Evolutionary conservation across 2,888 invertebrate genomes (phyloP).

Genomic region (Blastobasis lacticolella): DNA sequence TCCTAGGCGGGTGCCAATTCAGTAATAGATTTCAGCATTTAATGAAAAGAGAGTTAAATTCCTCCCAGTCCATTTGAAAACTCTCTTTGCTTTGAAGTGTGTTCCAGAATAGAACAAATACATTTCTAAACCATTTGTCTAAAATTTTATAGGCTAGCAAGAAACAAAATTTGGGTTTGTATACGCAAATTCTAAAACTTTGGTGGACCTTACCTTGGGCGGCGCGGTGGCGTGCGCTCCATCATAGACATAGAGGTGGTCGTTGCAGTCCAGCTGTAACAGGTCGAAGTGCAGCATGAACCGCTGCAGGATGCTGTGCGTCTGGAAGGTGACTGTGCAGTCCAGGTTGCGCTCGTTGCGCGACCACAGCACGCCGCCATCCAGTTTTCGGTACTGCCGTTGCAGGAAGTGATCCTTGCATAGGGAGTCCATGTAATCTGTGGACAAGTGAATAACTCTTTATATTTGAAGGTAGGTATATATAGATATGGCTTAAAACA

Average conservation of each 20-base stretch:
- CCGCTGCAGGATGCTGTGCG: conserved; percentile 93
- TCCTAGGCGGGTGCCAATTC: no score
- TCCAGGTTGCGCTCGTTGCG: conserved; percentile 93
- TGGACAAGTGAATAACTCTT: not conserved
- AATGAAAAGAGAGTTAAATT: no score
- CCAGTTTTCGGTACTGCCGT: conserved; percentile 91
- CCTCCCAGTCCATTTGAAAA: no score
- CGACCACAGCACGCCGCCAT: conserved; percentile 92
- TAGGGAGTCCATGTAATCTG: conserved; percentile 92
- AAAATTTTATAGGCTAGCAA: not conserved
- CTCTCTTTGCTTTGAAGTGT: no score
- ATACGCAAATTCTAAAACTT: not conserved
- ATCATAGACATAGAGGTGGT: conserved; percentile 93
- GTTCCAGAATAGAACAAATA: no score
- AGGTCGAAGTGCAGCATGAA: conserved; percentile 96
- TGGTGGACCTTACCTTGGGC: conserved; percentile 80
- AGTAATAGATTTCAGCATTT: no score
- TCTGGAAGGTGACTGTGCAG: conserved; percentile 95
- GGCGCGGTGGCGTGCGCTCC: conserved; percentile 92
- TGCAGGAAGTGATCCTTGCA: conserved; percentile 93
- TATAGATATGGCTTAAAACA: no score
- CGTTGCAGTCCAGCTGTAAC: conserved; percentile 94
- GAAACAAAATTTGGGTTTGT: not conserved
- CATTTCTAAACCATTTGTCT: not conserved
- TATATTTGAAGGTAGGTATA: no score